A percentile compares a stretch with the other conserved stretches of the same genome.
phyloP scores from a whole-genome alignment of 2,113 vertebrate species.

The Ceuthmochares aereus region DNA sequence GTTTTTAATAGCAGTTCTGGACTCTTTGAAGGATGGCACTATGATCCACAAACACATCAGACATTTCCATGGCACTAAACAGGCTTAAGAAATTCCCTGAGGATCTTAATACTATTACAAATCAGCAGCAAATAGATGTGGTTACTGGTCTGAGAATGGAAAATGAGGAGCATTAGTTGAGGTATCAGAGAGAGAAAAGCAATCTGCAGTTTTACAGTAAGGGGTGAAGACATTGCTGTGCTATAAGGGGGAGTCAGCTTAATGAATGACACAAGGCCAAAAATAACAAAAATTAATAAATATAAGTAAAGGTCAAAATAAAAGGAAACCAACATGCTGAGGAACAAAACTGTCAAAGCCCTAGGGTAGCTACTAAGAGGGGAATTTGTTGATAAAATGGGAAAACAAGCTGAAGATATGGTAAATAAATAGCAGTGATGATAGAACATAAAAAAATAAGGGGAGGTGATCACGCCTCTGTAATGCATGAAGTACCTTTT shows the following conservation, averaged over 20 bases:
- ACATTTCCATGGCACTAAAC: neutral
- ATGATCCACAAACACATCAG: neutral
- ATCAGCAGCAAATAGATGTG: neutral
- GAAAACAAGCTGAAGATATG: neutral
- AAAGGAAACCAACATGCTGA: neutral
- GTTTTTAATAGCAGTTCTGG: neutral
- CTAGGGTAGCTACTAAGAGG: neutral
- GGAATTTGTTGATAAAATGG: neutral
- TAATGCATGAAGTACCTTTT: neutral
- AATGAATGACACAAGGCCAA: neutral
- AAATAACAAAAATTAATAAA: neutral
- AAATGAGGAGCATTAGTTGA: neutral
- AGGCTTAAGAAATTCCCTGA: neutral
- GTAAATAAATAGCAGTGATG: neutral
- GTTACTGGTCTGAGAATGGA: neutral
- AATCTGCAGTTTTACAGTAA: neutral
- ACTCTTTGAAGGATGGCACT: neutral
- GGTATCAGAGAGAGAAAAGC: neutral
- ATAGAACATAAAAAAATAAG: neutral
- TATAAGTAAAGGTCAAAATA: neutral
- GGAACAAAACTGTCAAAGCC: neutral
- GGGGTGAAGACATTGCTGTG: neutral
- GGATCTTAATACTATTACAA: neutral
- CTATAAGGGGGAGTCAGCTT: neutral
- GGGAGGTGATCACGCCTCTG: neutral